phyloP scores from a whole-genome alignment of 2,797 vertebrate species.

The Poecilia gillii region DNA sequence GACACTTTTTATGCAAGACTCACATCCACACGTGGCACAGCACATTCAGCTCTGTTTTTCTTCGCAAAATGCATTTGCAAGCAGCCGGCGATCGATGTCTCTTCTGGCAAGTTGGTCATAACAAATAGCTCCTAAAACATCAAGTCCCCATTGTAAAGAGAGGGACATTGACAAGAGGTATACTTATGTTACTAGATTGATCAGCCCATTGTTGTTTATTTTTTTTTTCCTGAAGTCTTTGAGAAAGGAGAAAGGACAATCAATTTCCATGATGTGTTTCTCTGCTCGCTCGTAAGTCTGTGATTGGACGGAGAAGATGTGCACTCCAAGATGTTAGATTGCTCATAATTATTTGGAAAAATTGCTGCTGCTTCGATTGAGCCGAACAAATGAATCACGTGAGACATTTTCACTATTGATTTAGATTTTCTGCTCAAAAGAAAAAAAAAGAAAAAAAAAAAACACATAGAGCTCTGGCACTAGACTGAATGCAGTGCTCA shows the following conservation, averaged over 20 bases:
- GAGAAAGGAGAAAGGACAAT: slow-evolving; percentile 72
- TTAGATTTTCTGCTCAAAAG: slow-evolving; percentile 72
- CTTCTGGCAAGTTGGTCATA: slow-evolving; percentile 74
- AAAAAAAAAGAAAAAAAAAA: slow-evolving; percentile 73
- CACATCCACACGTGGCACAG: slow-evolving; percentile 30
- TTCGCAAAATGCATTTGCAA: slow-evolving; percentile 75
- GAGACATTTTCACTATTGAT: slow-evolving; percentile 88
- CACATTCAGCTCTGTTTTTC: slow-evolving; percentile 45
- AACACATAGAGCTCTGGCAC: slow-evolving; percentile 80
- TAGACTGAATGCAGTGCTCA: slow-evolving; percentile 77
- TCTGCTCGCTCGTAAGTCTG: slow-evolving; percentile 59
- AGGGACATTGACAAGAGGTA: slow-evolving; percentile 81
- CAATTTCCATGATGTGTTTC: slow-evolving; percentile 75
- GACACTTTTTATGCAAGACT: slow-evolving; percentile 45
- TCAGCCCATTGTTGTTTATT: slow-evolving; percentile 74
- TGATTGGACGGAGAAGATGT: slow-evolving; percentile 69
- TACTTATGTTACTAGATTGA: slow-evolving; percentile 85
- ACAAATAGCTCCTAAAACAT: slow-evolving; percentile 82
- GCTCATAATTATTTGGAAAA: slow-evolving; percentile 90
- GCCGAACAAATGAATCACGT: slow-evolving; percentile 82
- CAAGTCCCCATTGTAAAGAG: slow-evolving; percentile 77
- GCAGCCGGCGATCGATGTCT: slow-evolving; percentile 77
- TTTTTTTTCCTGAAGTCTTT: slow-evolving; percentile 75
- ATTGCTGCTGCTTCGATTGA: slow-evolving; percentile 87
- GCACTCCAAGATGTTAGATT: slow-evolving; percentile 81